phyloP scores from a whole-genome alignment of 2,797 vertebrate species.

The Podarcis lilfordi region DNA sequence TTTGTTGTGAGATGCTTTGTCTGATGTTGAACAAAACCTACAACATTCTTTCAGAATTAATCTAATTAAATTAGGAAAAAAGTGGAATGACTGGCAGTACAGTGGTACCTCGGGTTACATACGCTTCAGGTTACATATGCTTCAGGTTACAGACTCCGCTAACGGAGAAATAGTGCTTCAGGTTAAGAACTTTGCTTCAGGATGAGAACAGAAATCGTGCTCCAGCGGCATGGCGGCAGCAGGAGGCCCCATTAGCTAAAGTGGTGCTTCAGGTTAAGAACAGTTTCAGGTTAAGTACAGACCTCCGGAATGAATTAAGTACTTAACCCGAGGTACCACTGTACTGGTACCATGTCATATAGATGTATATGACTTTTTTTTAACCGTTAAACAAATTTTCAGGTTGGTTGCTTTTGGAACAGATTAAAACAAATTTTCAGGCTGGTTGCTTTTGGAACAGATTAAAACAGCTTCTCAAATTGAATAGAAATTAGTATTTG shows the following conservation, averaged over 20 bases:
- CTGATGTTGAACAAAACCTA: background rate
- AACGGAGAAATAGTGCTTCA: too few species aligned
- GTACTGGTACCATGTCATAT: background rate
- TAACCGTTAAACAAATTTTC: background rate
- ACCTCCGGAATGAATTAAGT: too few species aligned
- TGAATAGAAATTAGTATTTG: background rate
- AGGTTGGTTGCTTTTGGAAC: background rate
- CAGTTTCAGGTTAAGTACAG: too few species aligned
- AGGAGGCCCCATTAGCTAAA: too few species aligned
- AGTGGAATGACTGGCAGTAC: background rate
- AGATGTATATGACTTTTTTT: background rate
- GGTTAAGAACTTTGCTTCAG: too few species aligned
- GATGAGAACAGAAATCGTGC: too few species aligned
- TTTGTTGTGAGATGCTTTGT: background rate
- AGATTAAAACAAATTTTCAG: background rate
- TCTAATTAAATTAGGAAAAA: background rate
- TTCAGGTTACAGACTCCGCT: too few species aligned
- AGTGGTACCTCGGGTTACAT: too few species aligned
- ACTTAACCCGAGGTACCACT: too few species aligned
- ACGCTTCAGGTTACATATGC: too few species aligned
- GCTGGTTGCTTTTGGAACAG: background rate
- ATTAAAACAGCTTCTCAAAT: background rate
- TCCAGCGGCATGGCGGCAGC: too few species aligned
- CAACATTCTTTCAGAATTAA: background rate
- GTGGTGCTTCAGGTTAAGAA: too few species aligned